Conservation (phyloP, 2,113 vertebrate genomes). For the Tachysurus vachellii region DNA sequence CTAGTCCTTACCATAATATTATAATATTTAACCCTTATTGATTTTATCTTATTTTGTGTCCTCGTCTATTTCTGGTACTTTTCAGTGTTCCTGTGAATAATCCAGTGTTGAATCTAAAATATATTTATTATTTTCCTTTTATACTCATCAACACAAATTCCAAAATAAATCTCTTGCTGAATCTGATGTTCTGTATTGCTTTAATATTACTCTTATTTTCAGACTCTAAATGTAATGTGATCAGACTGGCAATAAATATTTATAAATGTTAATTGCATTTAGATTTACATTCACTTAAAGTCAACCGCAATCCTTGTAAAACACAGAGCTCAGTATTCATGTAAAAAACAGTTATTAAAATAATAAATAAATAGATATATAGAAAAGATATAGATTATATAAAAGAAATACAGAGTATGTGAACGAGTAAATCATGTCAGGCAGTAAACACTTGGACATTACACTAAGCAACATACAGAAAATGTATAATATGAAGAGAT, state of each 20-base stretch:
- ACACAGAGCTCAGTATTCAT: neutral
- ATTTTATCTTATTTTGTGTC: neutral
- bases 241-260: neutral
- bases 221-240: neutral
- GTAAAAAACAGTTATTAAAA: neutral
- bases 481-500: constrained; percentile 1
- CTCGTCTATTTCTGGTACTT: neutral
- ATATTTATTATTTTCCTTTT: neutral
- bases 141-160: neutral
- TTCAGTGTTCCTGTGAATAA: neutral
- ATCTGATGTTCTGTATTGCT: neutral
- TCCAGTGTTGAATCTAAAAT: neutral
- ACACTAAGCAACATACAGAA: neutral
- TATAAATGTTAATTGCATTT: neutral
- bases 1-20: neutral
- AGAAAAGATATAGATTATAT: too few relatives aligned
- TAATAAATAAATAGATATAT: too few relatives aligned
- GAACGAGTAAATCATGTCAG: neutral
- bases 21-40: neutral
- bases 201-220: neutral
- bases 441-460: neutral
- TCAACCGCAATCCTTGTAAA: neutral
- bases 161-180: neutral
- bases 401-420: too few relatives aligned
- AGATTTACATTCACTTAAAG: neutral